A percentile compares a stretch with the other conserved stretches of the same genome.
Conservation (phyloP, 2,113 vertebrate species). For the Notothenia rossii region DNA sequence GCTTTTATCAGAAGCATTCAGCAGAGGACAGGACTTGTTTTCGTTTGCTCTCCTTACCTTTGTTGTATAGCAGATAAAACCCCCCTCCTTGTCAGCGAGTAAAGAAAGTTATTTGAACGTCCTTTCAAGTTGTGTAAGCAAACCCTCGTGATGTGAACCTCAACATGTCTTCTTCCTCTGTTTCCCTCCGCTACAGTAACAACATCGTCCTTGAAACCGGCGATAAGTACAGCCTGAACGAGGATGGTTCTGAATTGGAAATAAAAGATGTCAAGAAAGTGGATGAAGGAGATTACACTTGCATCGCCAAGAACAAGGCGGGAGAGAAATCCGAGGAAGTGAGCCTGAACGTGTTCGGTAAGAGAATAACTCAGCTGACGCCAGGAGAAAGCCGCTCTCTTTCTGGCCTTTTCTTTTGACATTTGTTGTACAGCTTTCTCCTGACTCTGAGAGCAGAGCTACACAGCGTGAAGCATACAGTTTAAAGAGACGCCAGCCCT, state of each 20-base stretch:
- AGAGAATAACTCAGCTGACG: conserved; percentile 59
- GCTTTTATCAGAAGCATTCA: background rate
- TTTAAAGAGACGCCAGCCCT: conserved; percentile 43
- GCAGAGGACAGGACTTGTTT: background rate
- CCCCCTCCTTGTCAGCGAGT: conserved; percentile 15
- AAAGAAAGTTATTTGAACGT: conserved; percentile 14
- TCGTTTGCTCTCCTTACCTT: background rate
- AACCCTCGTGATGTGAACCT: conserved; percentile 12
- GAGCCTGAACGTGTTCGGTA: conserved; percentile 97
- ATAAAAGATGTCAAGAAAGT: conserved; percentile 92
- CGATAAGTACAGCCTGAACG: conserved; percentile 91
- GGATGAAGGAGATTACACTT: conserved; percentile 95
- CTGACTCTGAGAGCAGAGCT: conserved; percentile 3
- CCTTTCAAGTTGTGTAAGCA: conserved; percentile 21
- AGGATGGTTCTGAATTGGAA: conserved; percentile 91
- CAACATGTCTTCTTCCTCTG: conserved; percentile 6
- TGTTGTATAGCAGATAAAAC: conserved; percentile 31
- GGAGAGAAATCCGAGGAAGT: conserved; percentile 91
- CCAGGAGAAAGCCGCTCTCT: conserved; percentile 15
- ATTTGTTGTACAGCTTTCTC: conserved; percentile 44
- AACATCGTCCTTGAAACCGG: conserved; percentile 87
- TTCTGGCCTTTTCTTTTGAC: conserved; percentile 36
- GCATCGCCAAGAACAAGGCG: conserved; percentile 96
- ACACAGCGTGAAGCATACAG: conserved; percentile 29
- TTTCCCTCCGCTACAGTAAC: conserved; percentile 82